Evolutionary conservation across 2,888 invertebrate genomes (phyloP), one percentile per base, ranked within the genome.

Genomic region (Melinaea menophilus): DNA sequence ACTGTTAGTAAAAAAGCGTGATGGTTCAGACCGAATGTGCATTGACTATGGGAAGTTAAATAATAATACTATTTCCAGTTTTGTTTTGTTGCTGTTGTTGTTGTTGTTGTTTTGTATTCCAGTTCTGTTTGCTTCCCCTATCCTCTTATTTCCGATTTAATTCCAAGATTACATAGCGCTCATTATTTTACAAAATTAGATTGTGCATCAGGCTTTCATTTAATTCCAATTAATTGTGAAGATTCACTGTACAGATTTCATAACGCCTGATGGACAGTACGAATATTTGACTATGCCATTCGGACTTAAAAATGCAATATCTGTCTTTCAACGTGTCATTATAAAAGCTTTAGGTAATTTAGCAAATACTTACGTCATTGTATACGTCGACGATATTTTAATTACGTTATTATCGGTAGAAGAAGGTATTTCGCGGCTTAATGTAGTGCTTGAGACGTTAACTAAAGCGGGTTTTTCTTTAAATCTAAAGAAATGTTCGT

Each of bases 11-110:
- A 64, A 65, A 12, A 69, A 71, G 31, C 11, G 31, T 2, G 61
- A 61, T 33, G 57, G 61, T 11, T 33, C 45, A 1, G 59, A 63
- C 11, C 55, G 71, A 9, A 54, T 68, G 54, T 70, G 69, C 41
- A 57, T 68, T 0, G 71, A 72, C n/a, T 70, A n/a, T n/a, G n/a
- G n/a, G 65, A 41, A 46, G 70, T 55, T 70, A 0, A 70, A 70
- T 37, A 47, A 22, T 9, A 69, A 67, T 54, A 71, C 69, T 4
- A 41, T 65, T 1, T 58, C 62, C 0, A n/a, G n/a, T n/a, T n/a
- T n/a, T n/a, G n/a, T n/a, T n/a, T n/a, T n/a, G n/a, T n/a, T n/a
- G n/a, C n/a, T n/a, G n/a, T n/a, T n/a, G n/a, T n/a, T n/a, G n/a
- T n/a, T n/a, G n/a, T n/a, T n/a, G n/a, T n/a, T n/a, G n/a, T n/a